These are phyloP conservation scores for Tarsius wallacei DNA, from an alignment of 2,797 vertebrate species.

Conservation along the genomic window DNA sequence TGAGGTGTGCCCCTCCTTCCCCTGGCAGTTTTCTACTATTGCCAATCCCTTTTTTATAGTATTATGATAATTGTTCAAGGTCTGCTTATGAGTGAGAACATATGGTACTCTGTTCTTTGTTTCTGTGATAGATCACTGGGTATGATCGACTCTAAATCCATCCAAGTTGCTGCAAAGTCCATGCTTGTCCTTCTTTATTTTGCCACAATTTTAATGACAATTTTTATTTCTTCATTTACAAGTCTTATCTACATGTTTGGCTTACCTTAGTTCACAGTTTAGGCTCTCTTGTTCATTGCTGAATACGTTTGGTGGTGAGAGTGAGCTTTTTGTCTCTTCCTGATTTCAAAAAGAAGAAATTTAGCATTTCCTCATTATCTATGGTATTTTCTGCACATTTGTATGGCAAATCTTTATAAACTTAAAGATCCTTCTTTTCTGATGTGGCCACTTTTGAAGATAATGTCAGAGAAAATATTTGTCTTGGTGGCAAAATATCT, in stretches of 20 bases:
- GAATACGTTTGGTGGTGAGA: not conserved
- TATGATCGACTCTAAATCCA: no score
- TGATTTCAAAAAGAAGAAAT: constrained; percentile 13
- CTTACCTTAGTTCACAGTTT: not conserved
- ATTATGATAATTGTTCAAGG: no score
- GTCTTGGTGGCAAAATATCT: not conserved
- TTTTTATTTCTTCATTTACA: not conserved
- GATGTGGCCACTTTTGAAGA: not conserved
- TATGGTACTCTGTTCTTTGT: no score
- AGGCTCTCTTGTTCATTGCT: not conserved
- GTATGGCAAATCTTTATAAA: not conserved
- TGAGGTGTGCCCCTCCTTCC: no score
- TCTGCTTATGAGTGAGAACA: no score
- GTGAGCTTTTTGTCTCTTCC: not conserved
- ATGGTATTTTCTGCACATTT: constrained; percentile 8
- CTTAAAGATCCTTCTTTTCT: not conserved
- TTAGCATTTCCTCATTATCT: not conserved
- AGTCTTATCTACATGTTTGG: not conserved
- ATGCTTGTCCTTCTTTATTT: not conserved
- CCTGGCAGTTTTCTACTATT: no score
- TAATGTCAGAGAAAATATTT: not conserved
- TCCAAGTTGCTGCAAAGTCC: no score
- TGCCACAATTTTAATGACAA: not conserved
- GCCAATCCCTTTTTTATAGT: no score
- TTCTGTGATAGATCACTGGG: no score